Evolutionary conservation across 1,140 invertebrate species (phyloP).

Genomic region (Berghia stephanieae): DNA sequence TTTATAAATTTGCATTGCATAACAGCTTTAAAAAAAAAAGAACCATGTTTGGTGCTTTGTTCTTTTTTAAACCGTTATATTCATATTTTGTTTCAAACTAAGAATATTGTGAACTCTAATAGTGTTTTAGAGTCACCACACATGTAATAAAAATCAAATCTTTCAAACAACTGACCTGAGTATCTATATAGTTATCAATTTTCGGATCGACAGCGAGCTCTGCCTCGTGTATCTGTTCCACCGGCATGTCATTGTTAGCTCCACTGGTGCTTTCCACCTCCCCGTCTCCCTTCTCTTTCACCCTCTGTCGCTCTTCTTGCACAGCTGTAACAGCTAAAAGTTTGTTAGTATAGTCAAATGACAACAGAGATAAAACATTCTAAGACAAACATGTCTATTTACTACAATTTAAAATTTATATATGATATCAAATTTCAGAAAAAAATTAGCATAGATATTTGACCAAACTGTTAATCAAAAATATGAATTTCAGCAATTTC

Average conservation of each 20-base stretch:
- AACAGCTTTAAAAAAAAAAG: neutral
- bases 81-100: no score
- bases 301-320: constrained; percentile 84
- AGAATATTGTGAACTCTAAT: no score
- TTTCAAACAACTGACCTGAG: constrained; percentile 47
- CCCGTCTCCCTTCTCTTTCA: constrained; percentile 80
- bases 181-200: constrained; percentile 68
- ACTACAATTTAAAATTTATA: no score
- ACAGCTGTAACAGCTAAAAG: constrained; percentile 61
- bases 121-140: no score
- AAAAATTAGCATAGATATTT: no score
- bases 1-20: neutral
- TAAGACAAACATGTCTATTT: no score
- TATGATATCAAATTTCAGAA: no score
- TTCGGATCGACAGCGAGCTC: constrained; percentile 80
- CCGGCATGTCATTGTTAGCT: constrained; percentile 78
- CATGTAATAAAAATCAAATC: neutral
- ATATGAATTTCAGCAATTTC: no score
- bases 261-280: constrained; percentile 79
- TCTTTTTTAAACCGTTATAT: no score
- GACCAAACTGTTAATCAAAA: no score
- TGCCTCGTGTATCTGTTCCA: constrained; percentile 84
- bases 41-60: neutral
- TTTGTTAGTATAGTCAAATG: neutral
- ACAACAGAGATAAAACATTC: no score